Evolutionary conservation across 2,888 invertebrate genomes (phyloP).

Genomic region (Ectropis crepuscularia): DNA sequence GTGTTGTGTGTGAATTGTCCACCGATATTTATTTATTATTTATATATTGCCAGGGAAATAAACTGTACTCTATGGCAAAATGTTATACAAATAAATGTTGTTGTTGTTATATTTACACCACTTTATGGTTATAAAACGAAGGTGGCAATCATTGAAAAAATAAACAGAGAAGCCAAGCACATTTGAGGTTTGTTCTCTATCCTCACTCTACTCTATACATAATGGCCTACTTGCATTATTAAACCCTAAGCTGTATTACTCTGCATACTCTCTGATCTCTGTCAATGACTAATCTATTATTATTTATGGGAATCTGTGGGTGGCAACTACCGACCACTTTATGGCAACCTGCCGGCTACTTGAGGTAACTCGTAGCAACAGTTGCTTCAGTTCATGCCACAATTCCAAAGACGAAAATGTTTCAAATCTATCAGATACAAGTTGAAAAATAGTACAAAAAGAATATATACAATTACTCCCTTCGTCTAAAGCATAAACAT

Average conservation of each 20-base stretch:
- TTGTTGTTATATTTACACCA: too few species aligned
- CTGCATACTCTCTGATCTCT: conserved; percentile 47
- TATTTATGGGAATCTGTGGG: conserved; percentile 53
- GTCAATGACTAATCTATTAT: conserved; percentile 53
- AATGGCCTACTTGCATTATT: conserved; percentile 63
- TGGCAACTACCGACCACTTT: conserved; percentile 44
- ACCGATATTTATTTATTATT: too few species aligned
- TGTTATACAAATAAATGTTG: too few species aligned
- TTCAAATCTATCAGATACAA: not conserved
- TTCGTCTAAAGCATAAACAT: too few species aligned
- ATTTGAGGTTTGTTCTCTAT: conserved; percentile 20
- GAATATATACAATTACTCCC: too few species aligned
- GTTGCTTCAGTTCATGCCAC: not conserved
- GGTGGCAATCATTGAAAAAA: too few species aligned
- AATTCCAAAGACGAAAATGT: not conserved
- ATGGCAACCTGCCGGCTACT: conserved; percentile 12
- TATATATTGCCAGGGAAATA: too few species aligned
- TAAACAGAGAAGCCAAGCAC: not conserved
- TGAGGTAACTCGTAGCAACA: conserved; percentile 4
- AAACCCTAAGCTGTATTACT: conserved; percentile 46
- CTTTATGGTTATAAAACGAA: too few species aligned
- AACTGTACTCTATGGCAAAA: too few species aligned
- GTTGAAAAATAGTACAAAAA: too few species aligned
- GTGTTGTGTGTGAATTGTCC: too few species aligned
- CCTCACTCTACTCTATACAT: conserved; percentile 46